These are phyloP conservation scores for Sinocyclocheilus anshuiensis DNA, from an alignment of 2,113 vertebrate species.

Conservation along the genomic window DNA sequence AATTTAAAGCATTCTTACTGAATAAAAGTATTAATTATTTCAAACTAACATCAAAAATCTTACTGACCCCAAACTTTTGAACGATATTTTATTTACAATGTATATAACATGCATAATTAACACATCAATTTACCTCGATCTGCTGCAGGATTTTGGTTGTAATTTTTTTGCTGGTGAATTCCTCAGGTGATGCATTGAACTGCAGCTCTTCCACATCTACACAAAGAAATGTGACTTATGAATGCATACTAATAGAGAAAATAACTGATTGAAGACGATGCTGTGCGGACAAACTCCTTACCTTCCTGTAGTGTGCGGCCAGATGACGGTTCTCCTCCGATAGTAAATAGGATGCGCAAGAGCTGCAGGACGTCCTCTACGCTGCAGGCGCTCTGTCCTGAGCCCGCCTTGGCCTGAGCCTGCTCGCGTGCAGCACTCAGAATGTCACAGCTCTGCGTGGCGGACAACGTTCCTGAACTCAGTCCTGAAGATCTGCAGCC, in stretches of 20 bases:
- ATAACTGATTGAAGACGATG: not conserved
- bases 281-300: conserved; percentile 49
- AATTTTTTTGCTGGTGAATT: conserved; percentile 99
- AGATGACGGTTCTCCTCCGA: conserved; percentile 86
- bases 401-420: conserved; percentile 95
- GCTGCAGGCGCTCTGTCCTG: conserved; percentile 91
- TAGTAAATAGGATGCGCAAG: conserved; percentile 94
- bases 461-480: conserved; percentile 81
- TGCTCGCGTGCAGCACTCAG: conserved; percentile 86
- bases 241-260: not conserved
- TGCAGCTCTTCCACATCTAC: conserved; percentile 91
- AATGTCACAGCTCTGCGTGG: conserved; percentile 91
- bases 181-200: conserved; percentile 95
- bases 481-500: conserved; percentile 85
- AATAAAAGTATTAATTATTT: not conserved
- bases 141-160: conserved; percentile 98
- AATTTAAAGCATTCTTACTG: not conserved
- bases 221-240: conserved; percentile 58
- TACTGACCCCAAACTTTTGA: not conserved
- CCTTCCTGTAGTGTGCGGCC: conserved; percentile 87
- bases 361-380: conserved; percentile 96
- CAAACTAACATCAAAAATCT: no score
- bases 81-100: not conserved
- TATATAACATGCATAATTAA: not conserved
- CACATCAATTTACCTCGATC: conserved; percentile 84